Percentiles rank a stretch among this genome's conserved stretches.
phyloP scores from a whole-genome alignment of 2,113 vertebrate species.

The Coreoperca whiteheadi region DNA sequence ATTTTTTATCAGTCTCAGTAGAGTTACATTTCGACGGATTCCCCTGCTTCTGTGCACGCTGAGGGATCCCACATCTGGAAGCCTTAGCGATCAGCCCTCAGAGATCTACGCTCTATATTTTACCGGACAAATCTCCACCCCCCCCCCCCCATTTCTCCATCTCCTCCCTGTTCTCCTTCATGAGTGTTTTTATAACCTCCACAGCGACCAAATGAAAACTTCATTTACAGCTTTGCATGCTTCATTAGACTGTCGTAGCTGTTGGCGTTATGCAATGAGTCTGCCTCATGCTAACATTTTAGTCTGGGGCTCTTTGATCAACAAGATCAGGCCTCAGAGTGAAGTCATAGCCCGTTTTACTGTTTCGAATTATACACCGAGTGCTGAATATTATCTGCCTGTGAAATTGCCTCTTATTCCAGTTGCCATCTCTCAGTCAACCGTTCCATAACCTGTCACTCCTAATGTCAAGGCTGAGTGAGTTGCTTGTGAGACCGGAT shows the following conservation, averaged over 20 bases:
- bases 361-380: constrained; percentile 28
- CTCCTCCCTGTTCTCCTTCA: constrained; percentile 47
- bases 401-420: constrained; percentile 22
- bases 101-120: constrained; percentile 51
- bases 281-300: constrained; percentile 28
- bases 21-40: constrained; percentile 10
- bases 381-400: constrained; percentile 19
- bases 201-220: constrained; percentile 54
- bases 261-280: constrained; percentile 37
- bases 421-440: background rate
- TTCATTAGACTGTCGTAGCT: constrained; percentile 40
- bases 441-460: constrained; percentile 31
- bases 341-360: constrained; percentile 8
- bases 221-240: constrained; percentile 28
- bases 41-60: constrained; percentile 4
- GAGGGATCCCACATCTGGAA: constrained; percentile 62
- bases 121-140: constrained; percentile 45
- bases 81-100: constrained; percentile 31
- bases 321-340: background rate
- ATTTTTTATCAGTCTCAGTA: background rate
- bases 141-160: constrained; percentile 22
- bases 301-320: constrained; percentile 43
- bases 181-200: constrained; percentile 59
- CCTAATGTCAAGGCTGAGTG: constrained; percentile 27
- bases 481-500: constrained; percentile 25